phyloP scores from a whole-genome alignment of 2,888 invertebrate genomes.

The Panorpa germanica region DNA sequence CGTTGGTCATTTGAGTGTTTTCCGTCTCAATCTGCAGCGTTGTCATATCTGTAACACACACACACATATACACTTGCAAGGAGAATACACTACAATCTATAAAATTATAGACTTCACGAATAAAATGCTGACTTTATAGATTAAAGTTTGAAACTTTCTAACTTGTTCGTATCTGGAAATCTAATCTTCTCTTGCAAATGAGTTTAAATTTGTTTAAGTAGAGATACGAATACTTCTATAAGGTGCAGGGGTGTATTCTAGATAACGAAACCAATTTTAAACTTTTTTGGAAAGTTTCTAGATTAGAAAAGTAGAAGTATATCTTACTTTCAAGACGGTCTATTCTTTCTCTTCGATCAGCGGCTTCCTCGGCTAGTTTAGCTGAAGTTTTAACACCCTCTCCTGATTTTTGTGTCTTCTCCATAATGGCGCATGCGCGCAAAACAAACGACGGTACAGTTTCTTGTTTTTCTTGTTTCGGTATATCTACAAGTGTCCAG shows the following conservation, averaged over 20 bases:
- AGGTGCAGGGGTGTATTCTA: too few species aligned
- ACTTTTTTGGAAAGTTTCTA: neutral
- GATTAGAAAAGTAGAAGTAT: neutral
- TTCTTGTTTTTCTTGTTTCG: constrained; percentile 85
- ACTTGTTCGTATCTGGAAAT: too few species aligned
- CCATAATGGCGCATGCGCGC: constrained; percentile 79
- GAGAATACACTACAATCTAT: too few species aligned
- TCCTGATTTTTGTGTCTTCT: constrained; percentile 77
- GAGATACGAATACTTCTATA: too few species aligned
- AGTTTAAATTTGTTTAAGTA: too few species aligned
- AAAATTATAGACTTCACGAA: too few species aligned
- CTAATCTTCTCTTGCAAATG: too few species aligned
- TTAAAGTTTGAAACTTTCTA: too few species aligned
- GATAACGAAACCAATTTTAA: neutral
- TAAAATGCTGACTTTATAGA: too few species aligned
- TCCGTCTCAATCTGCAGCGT: constrained; percentile 83
- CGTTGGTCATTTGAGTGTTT: constrained; percentile 87
- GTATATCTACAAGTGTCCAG: constrained; percentile 86
- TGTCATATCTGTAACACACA: constrained; percentile 65
- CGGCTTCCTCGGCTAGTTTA: constrained; percentile 71
- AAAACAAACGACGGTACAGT: constrained; percentile 83
- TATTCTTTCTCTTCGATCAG: constrained; percentile 64
- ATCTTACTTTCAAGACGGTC: constrained; percentile 70
- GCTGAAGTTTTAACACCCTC: constrained; percentile 77
- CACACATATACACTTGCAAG: too few species aligned